Conservation (phyloP, 2,888 invertebrate species). For the Nineta flava region DNA sequence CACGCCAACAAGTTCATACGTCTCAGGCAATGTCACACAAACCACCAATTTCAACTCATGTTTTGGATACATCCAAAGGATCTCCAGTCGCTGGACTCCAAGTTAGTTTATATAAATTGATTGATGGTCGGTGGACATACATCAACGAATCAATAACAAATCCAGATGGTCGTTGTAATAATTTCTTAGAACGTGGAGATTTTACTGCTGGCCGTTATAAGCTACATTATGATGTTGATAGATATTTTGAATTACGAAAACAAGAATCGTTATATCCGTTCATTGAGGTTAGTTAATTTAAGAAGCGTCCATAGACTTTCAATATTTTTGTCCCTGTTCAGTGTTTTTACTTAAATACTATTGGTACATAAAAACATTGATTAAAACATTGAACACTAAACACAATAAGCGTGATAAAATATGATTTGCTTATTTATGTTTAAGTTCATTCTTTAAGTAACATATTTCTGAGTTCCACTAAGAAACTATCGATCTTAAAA, state of each 20-base stretch:
- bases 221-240: slow-evolving; percentile 53
- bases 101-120: slow-evolving; percentile 49
- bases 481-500: too few relatives aligned
- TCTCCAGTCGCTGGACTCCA: slow-evolving; percentile 45
- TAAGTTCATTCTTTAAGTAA: too few relatives aligned
- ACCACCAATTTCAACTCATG: slow-evolving; percentile 55
- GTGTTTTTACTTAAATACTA: neutral
- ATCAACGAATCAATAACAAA: slow-evolving; percentile 47
- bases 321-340: neutral
- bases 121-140: slow-evolving; percentile 47
- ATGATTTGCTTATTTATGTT: too few relatives aligned
- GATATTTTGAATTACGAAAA: slow-evolving; percentile 45
- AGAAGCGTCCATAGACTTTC: neutral
- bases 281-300: slow-evolving; percentile 39
- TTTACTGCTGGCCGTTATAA: slow-evolving; percentile 56
- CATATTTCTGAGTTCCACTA: too few relatives aligned
- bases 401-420: neutral
- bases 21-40: slow-evolving; percentile 16
- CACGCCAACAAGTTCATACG: slow-evolving; percentile 11
- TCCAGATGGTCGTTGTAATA: slow-evolving; percentile 46
- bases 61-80: slow-evolving; percentile 56
- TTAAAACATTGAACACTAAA: too few relatives aligned
- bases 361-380: neutral
- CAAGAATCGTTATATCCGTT: slow-evolving; percentile 56
- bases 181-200: slow-evolving; percentile 40